A percentile compares a stretch with the other conserved stretches of the same genome.
Evolutionary conservation across 2,113 vertebrate genomes (phyloP).

Genomic region (Prionailurus bengalensis): DNA sequence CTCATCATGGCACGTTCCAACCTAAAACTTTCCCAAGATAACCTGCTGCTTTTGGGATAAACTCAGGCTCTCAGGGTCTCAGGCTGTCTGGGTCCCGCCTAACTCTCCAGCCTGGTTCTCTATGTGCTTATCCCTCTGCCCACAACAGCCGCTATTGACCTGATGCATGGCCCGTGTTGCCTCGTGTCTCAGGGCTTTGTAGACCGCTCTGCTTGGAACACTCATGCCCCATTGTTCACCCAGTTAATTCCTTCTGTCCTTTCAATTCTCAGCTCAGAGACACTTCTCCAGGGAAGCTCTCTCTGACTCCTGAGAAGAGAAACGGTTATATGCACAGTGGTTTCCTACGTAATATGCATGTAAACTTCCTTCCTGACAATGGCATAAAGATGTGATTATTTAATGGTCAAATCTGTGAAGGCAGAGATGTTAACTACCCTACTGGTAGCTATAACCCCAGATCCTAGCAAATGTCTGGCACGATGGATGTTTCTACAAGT

Average conservation of each 20-base stretch:
- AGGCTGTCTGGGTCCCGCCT: fast-evolving
- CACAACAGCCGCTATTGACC: not conserved
- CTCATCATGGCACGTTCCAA: not conserved
- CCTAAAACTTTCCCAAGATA: not conserved
- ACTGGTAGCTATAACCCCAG: not conserved
- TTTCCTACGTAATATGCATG: not conserved
- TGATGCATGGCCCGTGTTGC: not conserved
- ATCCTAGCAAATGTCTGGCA: not conserved
- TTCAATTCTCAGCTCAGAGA: not conserved
- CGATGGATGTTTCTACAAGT: not conserved
- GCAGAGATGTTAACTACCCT: not conserved
- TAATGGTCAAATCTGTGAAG: not conserved
- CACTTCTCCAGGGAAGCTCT: not conserved
- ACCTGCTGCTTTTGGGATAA: not conserved
- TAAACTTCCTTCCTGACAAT: not conserved
- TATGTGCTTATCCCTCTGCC: not conserved
- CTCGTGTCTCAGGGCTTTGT: not conserved
- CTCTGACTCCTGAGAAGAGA: not conserved
- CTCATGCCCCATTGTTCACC: not conserved
- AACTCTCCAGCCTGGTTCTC: not conserved
- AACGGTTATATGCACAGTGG: not conserved
- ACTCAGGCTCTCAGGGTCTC: not conserved
- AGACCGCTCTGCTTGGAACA: not conserved
- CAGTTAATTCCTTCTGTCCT: not conserved
- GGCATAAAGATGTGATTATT: not conserved